Conservation (phyloP, 2,797 vertebrate species). For the Basileuterus tristriatus region DNA sequence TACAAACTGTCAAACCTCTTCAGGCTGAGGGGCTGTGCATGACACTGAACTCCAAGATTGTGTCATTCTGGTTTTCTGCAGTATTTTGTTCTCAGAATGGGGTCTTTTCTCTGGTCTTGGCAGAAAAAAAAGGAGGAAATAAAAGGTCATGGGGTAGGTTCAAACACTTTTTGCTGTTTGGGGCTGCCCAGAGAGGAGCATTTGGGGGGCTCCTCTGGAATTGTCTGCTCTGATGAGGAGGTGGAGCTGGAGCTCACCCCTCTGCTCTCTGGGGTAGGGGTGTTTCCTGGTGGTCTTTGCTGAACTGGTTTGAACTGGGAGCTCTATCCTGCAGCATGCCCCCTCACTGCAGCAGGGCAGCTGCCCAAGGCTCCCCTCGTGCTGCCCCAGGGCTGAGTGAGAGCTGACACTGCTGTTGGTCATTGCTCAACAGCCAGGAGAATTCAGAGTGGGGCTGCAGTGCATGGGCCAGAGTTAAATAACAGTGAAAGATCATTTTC, state of each 20-base stretch:
- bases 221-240: not conserved
- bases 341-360: not conserved
- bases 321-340: not conserved
- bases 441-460: not conserved
- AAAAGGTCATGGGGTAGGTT: not conserved
- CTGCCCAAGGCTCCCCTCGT: rapidly evolving
- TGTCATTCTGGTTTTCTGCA: not conserved
- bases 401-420: not conserved
- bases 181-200: not conserved
- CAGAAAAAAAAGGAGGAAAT: not conserved
- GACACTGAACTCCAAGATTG: not conserved
- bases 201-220: not conserved
- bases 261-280: not conserved
- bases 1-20: not conserved
- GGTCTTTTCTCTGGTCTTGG: not conserved
- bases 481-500: not conserved
- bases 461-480: not conserved
- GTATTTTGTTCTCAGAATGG: rapidly evolving
- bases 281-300: not conserved
- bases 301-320: not conserved
- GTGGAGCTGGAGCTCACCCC: not conserved
- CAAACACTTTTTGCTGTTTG: not conserved
- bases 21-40: not conserved
- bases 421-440: not conserved
- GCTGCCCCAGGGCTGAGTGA: not conserved